These are phyloP conservation scores for Malurus melanocephalus DNA, from an alignment of 2,113 vertebrate species.

Conservation along the genomic window DNA sequence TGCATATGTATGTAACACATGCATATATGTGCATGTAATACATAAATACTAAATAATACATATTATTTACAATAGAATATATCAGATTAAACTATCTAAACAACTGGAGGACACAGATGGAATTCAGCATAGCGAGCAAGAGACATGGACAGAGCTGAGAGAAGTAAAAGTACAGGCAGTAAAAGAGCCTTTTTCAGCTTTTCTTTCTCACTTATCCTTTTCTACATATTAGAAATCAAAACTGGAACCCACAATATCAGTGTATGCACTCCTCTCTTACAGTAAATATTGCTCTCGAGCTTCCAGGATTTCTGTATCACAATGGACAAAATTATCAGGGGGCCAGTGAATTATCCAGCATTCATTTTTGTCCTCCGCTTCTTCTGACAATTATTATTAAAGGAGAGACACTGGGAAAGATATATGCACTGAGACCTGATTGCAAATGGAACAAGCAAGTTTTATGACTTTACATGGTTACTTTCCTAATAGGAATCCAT, in stretches of 20 bases:
- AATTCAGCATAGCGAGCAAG: not conserved
- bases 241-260: not conserved
- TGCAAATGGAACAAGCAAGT: not conserved
- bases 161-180: not conserved
- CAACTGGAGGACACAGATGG: not conserved
- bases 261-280: not conserved
- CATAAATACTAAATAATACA: not conserved
- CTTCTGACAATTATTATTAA: slow-evolving; percentile 37
- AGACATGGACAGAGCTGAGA: not conserved
- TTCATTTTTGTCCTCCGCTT: not conserved
- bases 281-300: not conserved
- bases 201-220: not conserved
- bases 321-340: not conserved
- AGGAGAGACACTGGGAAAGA: not conserved
- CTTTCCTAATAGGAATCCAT: slow-evolving; percentile 28
- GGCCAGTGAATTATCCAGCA: not conserved
- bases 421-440: not conserved
- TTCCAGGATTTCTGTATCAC: not conserved
- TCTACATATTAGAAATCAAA: not conserved
- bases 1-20: not conserved
- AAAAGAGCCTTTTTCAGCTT: not conserved
- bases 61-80: not conserved
- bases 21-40: not conserved
- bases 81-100: not conserved
- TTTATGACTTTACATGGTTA: slow-evolving; percentile 9